Conservation (phyloP, 1,140 invertebrate species). For the Tetramorium parvispinum region DNA sequence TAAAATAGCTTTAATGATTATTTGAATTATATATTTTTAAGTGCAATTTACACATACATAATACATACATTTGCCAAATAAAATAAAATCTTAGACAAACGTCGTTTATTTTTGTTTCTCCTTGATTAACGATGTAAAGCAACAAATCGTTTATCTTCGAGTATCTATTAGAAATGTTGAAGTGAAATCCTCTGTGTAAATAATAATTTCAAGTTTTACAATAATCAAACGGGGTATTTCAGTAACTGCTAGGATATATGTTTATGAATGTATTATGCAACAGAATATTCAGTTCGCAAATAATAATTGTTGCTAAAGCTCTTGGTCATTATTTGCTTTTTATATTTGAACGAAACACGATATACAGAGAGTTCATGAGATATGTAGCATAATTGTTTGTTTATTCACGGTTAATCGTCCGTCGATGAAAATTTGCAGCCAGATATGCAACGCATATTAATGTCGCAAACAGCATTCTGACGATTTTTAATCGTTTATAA, state of each 20-base stretch:
- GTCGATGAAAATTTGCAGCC: background rate
- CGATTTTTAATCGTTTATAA: background rate
- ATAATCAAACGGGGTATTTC: background rate
- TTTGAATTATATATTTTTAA: too few relatives aligned
- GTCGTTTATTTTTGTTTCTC: background rate
- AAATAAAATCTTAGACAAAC: background rate
- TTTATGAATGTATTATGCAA: slow-evolving; percentile 7
- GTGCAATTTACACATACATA: background rate
- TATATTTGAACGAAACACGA: background rate
- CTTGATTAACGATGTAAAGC: background rate
- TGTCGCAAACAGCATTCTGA: background rate
- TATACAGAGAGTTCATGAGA: background rate
- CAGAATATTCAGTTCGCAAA: background rate
- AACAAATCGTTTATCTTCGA: background rate
- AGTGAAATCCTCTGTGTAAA: background rate
- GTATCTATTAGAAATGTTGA: background rate
- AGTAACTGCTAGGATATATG: too few relatives aligned
- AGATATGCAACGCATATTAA: background rate
- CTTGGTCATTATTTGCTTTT: background rate
- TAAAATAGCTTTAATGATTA: background rate
- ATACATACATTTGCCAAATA: background rate
- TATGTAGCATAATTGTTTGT: slow-evolving; percentile 6
- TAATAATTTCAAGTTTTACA: background rate
- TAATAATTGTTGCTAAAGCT: slow-evolving; percentile 15
- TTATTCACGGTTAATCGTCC: background rate